These are phyloP conservation scores for Ficedula albicollis DNA, from an alignment of 2,797 vertebrate genomes.

Conservation along the genomic window DNA sequence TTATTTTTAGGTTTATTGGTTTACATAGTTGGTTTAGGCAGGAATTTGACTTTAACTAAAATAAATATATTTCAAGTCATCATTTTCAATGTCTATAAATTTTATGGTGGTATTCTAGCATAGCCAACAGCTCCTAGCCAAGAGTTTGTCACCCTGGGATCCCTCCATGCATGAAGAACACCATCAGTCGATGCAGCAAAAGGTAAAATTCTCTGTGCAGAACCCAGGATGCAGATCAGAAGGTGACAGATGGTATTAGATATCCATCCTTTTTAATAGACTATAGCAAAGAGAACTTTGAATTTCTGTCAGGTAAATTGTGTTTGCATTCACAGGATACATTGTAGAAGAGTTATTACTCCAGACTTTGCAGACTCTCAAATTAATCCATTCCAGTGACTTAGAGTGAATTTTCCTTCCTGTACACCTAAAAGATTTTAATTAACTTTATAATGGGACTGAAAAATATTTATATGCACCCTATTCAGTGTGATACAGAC, in stretches of 20 bases:
- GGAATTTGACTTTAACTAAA: neutral
- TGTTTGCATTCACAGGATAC: neutral
- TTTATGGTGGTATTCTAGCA: neutral
- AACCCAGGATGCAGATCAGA: neutral
- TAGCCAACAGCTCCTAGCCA: too few relatives aligned
- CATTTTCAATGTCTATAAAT: neutral
- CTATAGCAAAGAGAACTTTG: neutral
- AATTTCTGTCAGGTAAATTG: neutral
- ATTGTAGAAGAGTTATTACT: neutral
- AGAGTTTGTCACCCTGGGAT: neutral
- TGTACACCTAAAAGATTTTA: neutral
- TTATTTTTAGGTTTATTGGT: slow-evolving; percentile 2
- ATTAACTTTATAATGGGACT: neutral
- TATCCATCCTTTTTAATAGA: neutral
- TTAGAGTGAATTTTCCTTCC: neutral
- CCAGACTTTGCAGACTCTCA: neutral
- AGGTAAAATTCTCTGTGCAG: neutral
- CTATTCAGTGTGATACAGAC: neutral
- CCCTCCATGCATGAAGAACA: neutral
- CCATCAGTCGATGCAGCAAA: neutral
- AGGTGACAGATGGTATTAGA: neutral
- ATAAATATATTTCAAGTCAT: neutral
- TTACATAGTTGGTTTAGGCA: neutral
- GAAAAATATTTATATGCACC: neutral
- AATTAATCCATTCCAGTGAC: neutral